phyloP scores from a whole-genome alignment of 2,888 invertebrate species.

The Darwinula stevensoni region DNA sequence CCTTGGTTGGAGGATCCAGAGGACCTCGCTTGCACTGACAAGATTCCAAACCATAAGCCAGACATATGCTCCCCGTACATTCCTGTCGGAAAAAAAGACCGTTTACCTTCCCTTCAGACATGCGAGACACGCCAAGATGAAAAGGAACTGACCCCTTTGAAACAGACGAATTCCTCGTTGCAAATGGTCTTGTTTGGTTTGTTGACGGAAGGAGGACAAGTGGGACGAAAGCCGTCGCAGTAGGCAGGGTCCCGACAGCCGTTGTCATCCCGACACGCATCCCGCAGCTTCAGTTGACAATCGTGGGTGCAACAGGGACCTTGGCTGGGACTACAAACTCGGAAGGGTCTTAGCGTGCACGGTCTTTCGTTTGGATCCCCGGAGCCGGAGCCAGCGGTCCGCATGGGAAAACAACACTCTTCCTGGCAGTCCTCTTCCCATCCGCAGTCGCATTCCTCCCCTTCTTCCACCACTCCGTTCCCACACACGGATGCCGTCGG shows the following conservation, averaged over 20 bases:
- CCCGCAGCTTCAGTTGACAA: slow-evolving; percentile 52
- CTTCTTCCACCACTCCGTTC: slow-evolving; percentile 85
- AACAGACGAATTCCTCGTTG: slow-evolving; percentile 88
- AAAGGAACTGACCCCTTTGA: slow-evolving; percentile 72
- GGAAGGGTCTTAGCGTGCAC: slow-evolving; percentile 48
- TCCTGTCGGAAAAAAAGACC: slow-evolving; percentile 29
- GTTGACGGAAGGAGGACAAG: slow-evolving; percentile 69
- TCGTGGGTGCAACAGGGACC: slow-evolving; percentile 82
- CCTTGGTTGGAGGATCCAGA: slow-evolving; percentile 47
- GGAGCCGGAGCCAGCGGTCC: slow-evolving; percentile 43
- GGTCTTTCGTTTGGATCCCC: slow-evolving; percentile 40
- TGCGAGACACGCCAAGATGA: neutral
- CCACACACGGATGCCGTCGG: slow-evolving; percentile 86
- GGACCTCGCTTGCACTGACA: slow-evolving; percentile 64
- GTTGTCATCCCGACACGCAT: slow-evolving; percentile 70
- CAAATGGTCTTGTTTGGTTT: slow-evolving; percentile 84
- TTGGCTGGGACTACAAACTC: slow-evolving; percentile 44
- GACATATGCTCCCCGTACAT: slow-evolving; percentile 91
- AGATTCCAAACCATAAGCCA: slow-evolving; percentile 79
- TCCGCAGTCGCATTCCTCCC: slow-evolving; percentile 96
- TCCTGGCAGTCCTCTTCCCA: slow-evolving; percentile 90
- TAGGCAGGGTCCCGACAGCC: slow-evolving; percentile 74
- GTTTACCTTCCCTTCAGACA: too few species aligned
- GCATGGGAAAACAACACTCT: slow-evolving; percentile 71
- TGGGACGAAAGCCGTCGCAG: slow-evolving; percentile 62